Percentiles rank a stretch among this genome's conserved stretches.
These are phyloP conservation scores for Augochlorella aurata DNA, from an alignment of 2,888 invertebrate species.

Conservation along the genomic window DNA sequence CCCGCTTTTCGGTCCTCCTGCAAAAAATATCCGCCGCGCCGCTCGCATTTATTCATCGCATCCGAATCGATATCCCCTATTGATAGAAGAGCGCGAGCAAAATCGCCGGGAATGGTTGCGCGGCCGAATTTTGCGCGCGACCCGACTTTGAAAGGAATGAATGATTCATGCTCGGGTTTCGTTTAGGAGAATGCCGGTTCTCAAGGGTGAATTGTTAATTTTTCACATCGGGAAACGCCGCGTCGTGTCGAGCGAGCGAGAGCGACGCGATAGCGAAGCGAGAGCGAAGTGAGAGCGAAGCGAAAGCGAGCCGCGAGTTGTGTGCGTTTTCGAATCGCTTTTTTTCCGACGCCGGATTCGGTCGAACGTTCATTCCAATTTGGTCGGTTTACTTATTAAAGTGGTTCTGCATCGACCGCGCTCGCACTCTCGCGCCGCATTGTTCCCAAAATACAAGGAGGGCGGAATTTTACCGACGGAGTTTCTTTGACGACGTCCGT, in stretches of 20 bases:
- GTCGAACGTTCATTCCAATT: not conserved
- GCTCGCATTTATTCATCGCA: slow-evolving; percentile 12
- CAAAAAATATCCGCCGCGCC: not conserved
- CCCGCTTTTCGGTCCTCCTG: slow-evolving; percentile 1
- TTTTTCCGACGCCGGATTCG: slow-evolving; percentile 3
- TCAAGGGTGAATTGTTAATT: slow-evolving; percentile 30
- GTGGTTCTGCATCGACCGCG: not conserved
- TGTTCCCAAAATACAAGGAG: not conserved
- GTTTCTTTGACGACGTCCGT: not conserved
- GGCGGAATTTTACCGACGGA: not conserved
- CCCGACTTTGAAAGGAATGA: slow-evolving; percentile 17
- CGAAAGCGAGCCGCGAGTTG: too few species aligned
- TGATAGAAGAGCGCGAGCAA: not conserved
- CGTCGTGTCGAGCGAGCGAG: not conserved
- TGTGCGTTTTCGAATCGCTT: not conserved
- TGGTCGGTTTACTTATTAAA: slow-evolving; percentile 28
- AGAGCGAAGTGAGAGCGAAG: too few species aligned
- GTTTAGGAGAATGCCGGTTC: not conserved
- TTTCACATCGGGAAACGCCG: not conserved
- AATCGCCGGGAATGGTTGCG: not conserved
- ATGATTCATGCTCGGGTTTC: slow-evolving; percentile 17
- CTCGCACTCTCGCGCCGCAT: not conserved
- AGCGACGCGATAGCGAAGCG: too few species aligned
- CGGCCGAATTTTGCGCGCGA: not conserved
- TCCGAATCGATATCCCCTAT: slow-evolving; percentile 8